Conservation (phyloP, 2,113 vertebrate genomes). For the cat (Felis catus) region F.catus_Fca126_mat1.0 CM031412.1:20413501-20414000, state of each 20-base stretch:
- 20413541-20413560: constrained; percentile 96
- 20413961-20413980: accelerated
- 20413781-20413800: constrained; percentile 76
- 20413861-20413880: neutral
- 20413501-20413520: constrained; percentile 82
- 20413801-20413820: constrained; percentile 83
- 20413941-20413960: accelerated
- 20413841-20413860: constrained; percentile 84
- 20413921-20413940: too few species aligned
- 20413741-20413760: constrained; percentile 89
- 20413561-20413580: constrained; percentile 87
- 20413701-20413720: constrained; percentile 95
- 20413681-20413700: constrained; percentile 95
- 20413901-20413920: accelerated
- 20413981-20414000: neutral
- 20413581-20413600: constrained; percentile 85
- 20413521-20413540: constrained; percentile 88
- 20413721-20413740: constrained; percentile 92
- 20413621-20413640: constrained; percentile 87
- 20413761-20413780: constrained; percentile 69
- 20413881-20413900: neutral
- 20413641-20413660: constrained; percentile 90
- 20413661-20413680: constrained; percentile 92
- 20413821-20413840: constrained; percentile 75
- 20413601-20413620: constrained; percentile 91